Base-by-base conservation (phyloP, 2,888 invertebrate species). In the Helobdella robusta region DNA sequence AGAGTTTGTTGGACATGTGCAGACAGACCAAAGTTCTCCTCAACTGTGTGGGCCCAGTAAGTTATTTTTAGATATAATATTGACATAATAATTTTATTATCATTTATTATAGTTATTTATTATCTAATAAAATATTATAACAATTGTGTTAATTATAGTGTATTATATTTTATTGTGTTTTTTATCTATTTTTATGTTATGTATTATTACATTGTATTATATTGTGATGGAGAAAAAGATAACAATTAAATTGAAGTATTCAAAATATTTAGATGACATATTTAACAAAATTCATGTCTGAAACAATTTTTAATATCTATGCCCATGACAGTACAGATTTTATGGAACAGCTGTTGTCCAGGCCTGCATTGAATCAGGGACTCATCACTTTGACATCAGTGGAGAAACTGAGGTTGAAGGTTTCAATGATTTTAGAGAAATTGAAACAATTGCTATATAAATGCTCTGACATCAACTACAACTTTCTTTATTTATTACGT, bases 331-430 rank as follows among this genome's bases (percentile, higher is more conserved):
- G 81, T 83, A 82, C 71, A 78, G 82, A 44, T 86, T 91, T 75
- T 89, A 85, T 79, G 97, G 97, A 0, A 92, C 93, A 77, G 84
- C 86, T 2, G 90, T 95, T 5, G 87, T 97, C 0, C 86, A 86
- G 72, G 92, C 94, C 0, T 94, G 91, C 71, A 83, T 92, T 28
- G 86, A 86, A 65, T 84, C 85, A 58, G 85, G 85, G 65, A 85
- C 93, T 0, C 87, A 90, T 81, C 89, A 94, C 75, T 86, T 98
- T 8, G 97, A 97, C 79, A 87, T 97, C 44, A 89, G 87, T 74
- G 95, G 93, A 5, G 95, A 97, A 77, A 89, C 93, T 0, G 85
- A 87, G 82, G 87, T 87, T 74, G 73, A 70, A n/a, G n/a, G n/a
- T n/a, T n/a, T n/a, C n/a, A n/a, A n/a, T n/a, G n/a, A n/a, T n/a